phyloP scores from a whole-genome alignment of 2,797 vertebrate species.

The Spinibarbus caldwelli region DNA sequence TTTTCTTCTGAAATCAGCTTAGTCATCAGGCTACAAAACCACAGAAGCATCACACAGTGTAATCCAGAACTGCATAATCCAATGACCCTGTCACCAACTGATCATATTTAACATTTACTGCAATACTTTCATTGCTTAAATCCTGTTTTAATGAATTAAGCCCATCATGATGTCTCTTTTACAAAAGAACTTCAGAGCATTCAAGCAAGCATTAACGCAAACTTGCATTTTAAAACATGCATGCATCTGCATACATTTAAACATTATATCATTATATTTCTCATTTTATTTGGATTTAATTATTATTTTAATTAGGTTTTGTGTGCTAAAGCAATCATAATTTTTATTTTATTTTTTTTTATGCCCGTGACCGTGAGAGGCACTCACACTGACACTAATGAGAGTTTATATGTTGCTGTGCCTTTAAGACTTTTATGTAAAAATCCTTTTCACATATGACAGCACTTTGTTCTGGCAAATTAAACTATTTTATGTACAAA shows the following conservation, averaged over 20 bases:
- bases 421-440: neutral
- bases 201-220: neutral
- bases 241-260: neutral
- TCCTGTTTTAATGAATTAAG: conserved; percentile 18
- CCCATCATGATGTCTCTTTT: conserved; percentile 6
- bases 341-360: neutral
- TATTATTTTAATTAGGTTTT: neutral
- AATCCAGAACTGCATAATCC: conserved; percentile 4
- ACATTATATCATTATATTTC: neutral
- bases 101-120: conserved; percentile 9
- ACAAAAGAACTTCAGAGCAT: neutral
- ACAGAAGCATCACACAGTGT: conserved; percentile 18
- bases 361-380: neutral
- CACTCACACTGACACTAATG: neutral
- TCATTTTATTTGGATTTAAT: neutral
- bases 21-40: conserved; percentile 61
- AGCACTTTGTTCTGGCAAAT: neutral
- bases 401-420: neutral
- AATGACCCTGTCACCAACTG: conserved; percentile 1
- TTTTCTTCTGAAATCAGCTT: conserved; percentile 26
- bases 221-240: neutral
- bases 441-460: neutral
- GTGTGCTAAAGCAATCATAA: too few species aligned
- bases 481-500: neutral
- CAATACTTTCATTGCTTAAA: conserved; percentile 17